Evolutionary conservation across 2,113 vertebrate genomes (phyloP).

Genomic region (Girardinichthys multiradiatus): DNA sequence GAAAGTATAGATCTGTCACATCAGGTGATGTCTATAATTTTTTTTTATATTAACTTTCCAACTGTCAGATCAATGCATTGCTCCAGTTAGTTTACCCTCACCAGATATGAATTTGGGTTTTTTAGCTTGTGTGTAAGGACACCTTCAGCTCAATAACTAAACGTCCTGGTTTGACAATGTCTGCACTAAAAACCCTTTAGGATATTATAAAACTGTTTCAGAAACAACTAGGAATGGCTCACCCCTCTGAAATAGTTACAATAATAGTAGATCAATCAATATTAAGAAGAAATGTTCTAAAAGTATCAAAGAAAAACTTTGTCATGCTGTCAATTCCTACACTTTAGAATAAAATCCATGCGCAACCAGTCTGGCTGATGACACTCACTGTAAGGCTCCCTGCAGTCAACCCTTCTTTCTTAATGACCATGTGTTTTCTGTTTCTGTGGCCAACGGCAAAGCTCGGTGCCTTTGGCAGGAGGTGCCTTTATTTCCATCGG

Average conservation of each 20-base stretch:
- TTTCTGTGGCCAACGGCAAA: conserved; percentile 32
- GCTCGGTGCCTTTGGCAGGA: conserved; percentile 18
- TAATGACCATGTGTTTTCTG: conserved; percentile 27
- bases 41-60: too few species aligned
- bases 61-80: too few species aligned
- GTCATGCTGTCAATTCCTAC: neutral
- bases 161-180: neutral
- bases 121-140: neutral
- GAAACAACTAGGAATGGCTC: too few species aligned
- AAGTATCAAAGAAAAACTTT: neutral
- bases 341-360: neutral
- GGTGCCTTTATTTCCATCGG: conserved; percentile 39
- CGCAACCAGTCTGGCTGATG: conserved; percentile 20
- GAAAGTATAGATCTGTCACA: too few species aligned
- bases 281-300: neutral
- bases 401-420: conserved; percentile 20
- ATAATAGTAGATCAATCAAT: neutral
- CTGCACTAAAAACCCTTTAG: neutral
- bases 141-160: neutral
- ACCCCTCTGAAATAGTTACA: neutral
- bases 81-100: too few species aligned
- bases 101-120: too few species aligned
- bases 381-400: conserved; percentile 42
- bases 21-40: too few species aligned
- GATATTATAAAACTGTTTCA: neutral